A percentile compares a stretch with the other conserved stretches of the same genome.
phyloP scores from a whole-genome alignment of 2,113 vertebrate genomes.

The Perca flavescens region DNA sequence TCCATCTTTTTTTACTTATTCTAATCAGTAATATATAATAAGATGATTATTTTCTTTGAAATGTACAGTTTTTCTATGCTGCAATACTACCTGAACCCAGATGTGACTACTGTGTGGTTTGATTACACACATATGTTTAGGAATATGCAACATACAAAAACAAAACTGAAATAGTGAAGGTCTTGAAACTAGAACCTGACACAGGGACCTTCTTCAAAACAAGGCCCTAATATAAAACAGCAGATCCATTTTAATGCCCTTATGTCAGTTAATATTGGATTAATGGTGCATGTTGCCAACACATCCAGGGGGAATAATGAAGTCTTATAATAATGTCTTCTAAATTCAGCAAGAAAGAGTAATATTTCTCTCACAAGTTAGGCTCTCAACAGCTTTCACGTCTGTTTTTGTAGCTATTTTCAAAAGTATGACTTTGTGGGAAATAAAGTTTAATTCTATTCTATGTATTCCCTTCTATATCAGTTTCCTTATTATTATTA shows the following conservation, averaged over 20 bases:
- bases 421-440: background rate
- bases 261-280: background rate
- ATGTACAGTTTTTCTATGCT: no score
- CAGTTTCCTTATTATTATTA: no score
- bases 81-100: no score
- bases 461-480: background rate
- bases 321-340: no score
- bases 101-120: no score
- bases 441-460: background rate
- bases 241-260: background rate
- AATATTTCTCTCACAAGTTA: background rate
- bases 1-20: no score
- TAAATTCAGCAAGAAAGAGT: background rate
- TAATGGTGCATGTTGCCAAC: background rate
- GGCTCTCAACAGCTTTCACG: background rate
- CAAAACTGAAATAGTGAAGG: background rate
- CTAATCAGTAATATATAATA: no score
- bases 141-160: no score
- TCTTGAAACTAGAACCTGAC: background rate
- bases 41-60: no score
- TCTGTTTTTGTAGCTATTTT: background rate
- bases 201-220: background rate
- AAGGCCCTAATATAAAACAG: background rate
- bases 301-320: no score
- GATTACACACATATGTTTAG: no score